Conservation (phyloP, 2,797 vertebrate genomes). For the Champsocephalus esox region DNA sequence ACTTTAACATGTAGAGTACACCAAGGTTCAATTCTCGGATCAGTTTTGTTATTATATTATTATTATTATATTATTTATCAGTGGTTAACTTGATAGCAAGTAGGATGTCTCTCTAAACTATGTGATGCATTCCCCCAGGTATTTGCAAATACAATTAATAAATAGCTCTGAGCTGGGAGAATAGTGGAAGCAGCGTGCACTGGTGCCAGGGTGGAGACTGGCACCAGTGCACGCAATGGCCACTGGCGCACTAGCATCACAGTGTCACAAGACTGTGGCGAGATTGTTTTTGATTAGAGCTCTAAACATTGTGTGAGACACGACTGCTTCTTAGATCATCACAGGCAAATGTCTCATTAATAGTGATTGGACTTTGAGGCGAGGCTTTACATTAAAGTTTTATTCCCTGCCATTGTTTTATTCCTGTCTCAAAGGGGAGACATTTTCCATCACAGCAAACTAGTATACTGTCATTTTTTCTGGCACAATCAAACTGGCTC, state of each 20-base stretch:
- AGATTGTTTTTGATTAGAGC: slow-evolving; percentile 64
- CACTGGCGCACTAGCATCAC: slow-evolving; percentile 53
- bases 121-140: neutral
- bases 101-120: neutral
- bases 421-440: slow-evolving; percentile 55
- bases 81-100: neutral
- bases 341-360: slow-evolving; percentile 69
- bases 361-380: slow-evolving; percentile 64
- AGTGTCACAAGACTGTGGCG: slow-evolving; percentile 51
- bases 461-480: slow-evolving; percentile 39
- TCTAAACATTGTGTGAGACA: slow-evolving; percentile 68
- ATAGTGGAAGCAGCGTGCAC: slow-evolving; percentile 50
- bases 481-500: slow-evolving; percentile 59
- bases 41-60: neutral
- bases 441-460: slow-evolving; percentile 56
- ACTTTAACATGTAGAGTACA: neutral
- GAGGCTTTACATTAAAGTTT: slow-evolving; percentile 67
- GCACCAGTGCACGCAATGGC: slow-evolving; percentile 55
- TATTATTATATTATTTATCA: neutral
- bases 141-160: slow-evolving; percentile 24
- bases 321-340: slow-evolving; percentile 59
- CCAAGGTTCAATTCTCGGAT: neutral
- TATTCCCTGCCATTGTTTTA: slow-evolving; percentile 64
- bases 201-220: slow-evolving; percentile 32
- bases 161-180: slow-evolving; percentile 71